Base-by-base conservation (phyloP, 2,113 vertebrate species). In the Peromyscus polionotus region DNA sequence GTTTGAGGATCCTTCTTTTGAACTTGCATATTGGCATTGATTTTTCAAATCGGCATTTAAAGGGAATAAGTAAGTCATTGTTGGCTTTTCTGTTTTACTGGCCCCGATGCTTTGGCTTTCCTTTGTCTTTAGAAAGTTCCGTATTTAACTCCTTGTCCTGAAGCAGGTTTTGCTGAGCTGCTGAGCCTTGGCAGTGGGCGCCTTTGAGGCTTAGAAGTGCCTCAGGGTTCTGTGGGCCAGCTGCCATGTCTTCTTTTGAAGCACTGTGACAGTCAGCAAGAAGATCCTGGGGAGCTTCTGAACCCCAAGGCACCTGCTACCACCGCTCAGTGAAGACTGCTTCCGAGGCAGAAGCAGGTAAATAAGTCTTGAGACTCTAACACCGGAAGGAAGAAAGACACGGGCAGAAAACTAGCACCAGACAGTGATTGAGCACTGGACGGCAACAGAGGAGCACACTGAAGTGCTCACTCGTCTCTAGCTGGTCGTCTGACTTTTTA, bases 221-320 rank as follows among this genome's bases (percentile, higher is more conserved):
- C 97, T 97, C 95, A 85, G 98, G 97, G 96, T 97, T 88, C 93
- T 96, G 86, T 97, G 3, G 26, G 94, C 97, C 94, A 89, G 96
- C 96, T 97, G 95, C 97, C 96, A 93, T 95, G 39, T 94, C 96
- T 97, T 90, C 96, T 96, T 96, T 96, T 96, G 97, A 97, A 97
- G 95, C 94, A 85, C 94, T 88, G 11, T 97, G 93, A 96, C 93
- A 92, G 92, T 93, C 96, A 95, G 96, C 97, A 98, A 97, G 97
- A 97, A 97, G 97, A 97, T 97, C 97, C 96, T 97, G 96, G 91
- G 98, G 96, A 89, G 91, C 98, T 98, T 98, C 97, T 98, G 97
- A 98, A 97, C 97, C 97, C 97, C 96, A 98, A 98, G 98, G 98
- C 98, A 97, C 98, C 97, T 97, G 98, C 97, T 96, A 97, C 97